Percentiles rank a stretch among this genome's conserved stretches.
Evolutionary conservation across 1,140 invertebrate genomes (phyloP).

Genomic region (Pachyrhynchus sulphureomaculatus): DNA sequence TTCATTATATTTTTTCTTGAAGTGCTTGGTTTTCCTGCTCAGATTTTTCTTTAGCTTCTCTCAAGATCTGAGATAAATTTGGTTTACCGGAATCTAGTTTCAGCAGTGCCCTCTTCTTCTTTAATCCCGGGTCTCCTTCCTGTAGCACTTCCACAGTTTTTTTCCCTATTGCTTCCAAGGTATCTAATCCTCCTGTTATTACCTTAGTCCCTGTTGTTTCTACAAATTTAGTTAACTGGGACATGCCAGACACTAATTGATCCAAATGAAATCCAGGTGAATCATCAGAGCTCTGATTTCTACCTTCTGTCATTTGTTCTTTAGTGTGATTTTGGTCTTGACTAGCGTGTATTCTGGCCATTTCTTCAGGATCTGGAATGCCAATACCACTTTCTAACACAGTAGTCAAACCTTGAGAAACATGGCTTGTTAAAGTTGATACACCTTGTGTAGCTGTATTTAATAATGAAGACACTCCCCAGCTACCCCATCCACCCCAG

Average conservation of each 20-base stretch:
- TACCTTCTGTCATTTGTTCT: not conserved
- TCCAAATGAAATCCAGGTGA: constrained; percentile 58
- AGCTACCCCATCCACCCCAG: constrained; percentile 59
- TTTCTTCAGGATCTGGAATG: constrained; percentile 72
- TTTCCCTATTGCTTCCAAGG: constrained; percentile 87
- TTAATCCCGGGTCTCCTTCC: constrained; percentile 84
- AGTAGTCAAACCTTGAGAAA: constrained; percentile 72
- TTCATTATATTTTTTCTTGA: constrained; percentile 60
- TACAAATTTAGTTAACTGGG: constrained; percentile 67
- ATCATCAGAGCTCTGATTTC: not conserved
- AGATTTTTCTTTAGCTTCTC: constrained; percentile 81
- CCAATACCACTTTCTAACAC: constrained; percentile 77
- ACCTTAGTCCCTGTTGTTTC: constrained; percentile 71
- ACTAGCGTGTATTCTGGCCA: constrained; percentile 62
- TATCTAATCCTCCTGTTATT: constrained; percentile 80
- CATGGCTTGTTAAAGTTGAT: constrained; percentile 72
- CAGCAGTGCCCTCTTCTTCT: constrained; percentile 77
- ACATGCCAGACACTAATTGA: constrained; percentile 67
- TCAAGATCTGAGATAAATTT: constrained; percentile 67
- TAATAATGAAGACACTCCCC: constrained; percentile 73
- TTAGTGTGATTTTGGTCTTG: constrained; percentile 44
- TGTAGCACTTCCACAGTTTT: constrained; percentile 91
- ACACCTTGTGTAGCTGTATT: constrained; percentile 72
- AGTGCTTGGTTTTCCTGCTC: constrained; percentile 67
- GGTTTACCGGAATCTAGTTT: constrained; percentile 60